These are phyloP conservation scores for Lasiurus borealis DNA, from an alignment of 2,113 vertebrate species.

Conservation along the genomic window DNA sequence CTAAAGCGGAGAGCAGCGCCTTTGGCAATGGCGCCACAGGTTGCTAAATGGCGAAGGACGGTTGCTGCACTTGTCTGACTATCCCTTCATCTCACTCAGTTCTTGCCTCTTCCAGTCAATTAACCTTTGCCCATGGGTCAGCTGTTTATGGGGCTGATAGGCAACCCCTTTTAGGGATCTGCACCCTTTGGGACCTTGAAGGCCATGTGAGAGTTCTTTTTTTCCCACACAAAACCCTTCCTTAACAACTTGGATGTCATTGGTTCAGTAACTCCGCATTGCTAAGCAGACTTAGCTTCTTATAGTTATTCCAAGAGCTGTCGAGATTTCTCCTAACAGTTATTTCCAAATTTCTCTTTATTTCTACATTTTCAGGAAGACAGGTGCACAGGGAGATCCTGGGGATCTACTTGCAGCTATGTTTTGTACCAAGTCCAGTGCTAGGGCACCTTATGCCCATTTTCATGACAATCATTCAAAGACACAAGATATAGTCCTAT, in stretches of 20 bases:
- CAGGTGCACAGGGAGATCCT: not conserved
- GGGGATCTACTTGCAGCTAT: not conserved
- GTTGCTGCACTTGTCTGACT: not conserved
- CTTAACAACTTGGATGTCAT: not conserved
- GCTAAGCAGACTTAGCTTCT: not conserved
- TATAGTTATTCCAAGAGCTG: not conserved
- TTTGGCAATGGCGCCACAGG: not conserved
- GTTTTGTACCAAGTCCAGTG: not conserved
- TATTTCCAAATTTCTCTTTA: conserved; percentile 1
- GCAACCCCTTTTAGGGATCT: not conserved
- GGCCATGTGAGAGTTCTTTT: not conserved
- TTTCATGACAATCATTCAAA: not conserved
- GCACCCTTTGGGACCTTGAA: not conserved
- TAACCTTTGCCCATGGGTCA: not conserved
- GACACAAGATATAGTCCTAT: not conserved
- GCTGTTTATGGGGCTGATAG: not conserved
- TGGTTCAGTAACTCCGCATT: not conserved
- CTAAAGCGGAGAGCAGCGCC: not conserved
- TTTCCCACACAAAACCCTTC: not conserved
- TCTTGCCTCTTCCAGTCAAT: not conserved
- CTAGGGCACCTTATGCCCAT: not conserved
- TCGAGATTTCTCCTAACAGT: not conserved
- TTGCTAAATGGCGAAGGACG: not conserved
- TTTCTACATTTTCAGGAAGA: not conserved
- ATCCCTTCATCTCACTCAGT: not conserved